These are phyloP conservation scores for Drosophila mayri DNA, from an alignment of 1,140 invertebrate genomes.

Conservation along the genomic window DNA sequence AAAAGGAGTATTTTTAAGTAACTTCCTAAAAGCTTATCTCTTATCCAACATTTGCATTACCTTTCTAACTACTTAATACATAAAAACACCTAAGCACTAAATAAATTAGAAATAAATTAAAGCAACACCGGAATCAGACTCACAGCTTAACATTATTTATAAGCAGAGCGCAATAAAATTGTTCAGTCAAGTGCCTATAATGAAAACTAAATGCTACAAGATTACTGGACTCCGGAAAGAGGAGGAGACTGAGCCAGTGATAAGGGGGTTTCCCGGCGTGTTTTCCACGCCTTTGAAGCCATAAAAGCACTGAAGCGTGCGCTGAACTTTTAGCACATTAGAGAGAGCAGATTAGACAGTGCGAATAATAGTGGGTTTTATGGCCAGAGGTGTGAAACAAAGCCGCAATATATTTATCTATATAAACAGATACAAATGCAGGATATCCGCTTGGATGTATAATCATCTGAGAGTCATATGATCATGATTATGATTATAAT, in stretches of 20 bases:
- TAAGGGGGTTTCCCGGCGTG: conserved; percentile 36
- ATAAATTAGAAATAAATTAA: conserved; percentile 28
- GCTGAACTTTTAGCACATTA: conserved; percentile 74
- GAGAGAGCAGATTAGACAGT: conserved; percentile 36
- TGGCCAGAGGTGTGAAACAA: conserved; percentile 59
- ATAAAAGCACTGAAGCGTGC: conserved; percentile 63
- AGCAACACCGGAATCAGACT: conserved; percentile 1
- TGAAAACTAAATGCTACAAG: conserved; percentile 77
- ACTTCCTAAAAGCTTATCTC: background rate
- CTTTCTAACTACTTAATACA: background rate
- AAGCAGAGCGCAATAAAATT: conserved; percentile 18
- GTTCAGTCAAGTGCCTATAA: conserved; percentile 77
- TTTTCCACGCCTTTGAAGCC: conserved; percentile 50
- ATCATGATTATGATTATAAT: conserved; percentile 68
- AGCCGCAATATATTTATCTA: background rate
- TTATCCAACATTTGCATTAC: background rate
- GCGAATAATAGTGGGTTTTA: conserved; percentile 47
- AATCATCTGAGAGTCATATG: conserved; percentile 39
- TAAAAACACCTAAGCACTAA: background rate
- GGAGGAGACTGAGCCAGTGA: conserved; percentile 2
- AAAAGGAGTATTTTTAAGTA: background rate
- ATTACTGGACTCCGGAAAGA: conserved; percentile 24
- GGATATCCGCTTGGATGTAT: conserved; percentile 8
- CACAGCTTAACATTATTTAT: conserved; percentile 44
- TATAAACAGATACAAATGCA: conserved; percentile 40